Conservation (phyloP, 2,113 vertebrate species). For the Hemibagrus wyckioides region DNA sequence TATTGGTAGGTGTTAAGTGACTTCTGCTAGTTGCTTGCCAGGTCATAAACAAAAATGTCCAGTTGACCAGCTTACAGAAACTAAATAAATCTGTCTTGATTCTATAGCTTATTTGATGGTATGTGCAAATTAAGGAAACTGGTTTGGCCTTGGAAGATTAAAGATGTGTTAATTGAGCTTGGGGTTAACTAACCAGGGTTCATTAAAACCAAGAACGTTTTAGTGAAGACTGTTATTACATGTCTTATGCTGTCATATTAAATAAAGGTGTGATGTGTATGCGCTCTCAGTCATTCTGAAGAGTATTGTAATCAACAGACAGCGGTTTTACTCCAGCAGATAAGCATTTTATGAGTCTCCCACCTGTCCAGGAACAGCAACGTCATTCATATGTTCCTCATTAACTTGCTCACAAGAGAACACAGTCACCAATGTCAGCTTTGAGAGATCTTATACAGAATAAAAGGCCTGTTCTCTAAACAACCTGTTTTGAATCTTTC, state of each 20-base stretch:
- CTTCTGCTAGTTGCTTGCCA: neutral
- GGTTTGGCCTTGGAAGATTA: neutral
- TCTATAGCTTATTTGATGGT: neutral
- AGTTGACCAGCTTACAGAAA: neutral
- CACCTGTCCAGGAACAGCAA: constrained; percentile 57
- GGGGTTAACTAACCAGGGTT: neutral
- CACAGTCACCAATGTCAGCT: neutral
- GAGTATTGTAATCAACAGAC: constrained; percentile 23
- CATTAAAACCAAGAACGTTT: neutral
- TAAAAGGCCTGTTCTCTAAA: constrained; percentile 5
- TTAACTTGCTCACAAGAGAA: constrained; percentile 25
- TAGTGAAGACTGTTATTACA: neutral
- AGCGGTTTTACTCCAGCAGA: constrained; percentile 14
- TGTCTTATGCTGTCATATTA: neutral
- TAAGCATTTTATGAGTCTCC: constrained; percentile 66
- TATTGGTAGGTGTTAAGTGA: constrained; percentile 12
- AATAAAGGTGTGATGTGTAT: neutral
- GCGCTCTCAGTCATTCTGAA: neutral
- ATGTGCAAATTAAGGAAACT: neutral
- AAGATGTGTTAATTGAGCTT: neutral
- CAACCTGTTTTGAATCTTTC: neutral
- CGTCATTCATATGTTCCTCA: constrained; percentile 32
- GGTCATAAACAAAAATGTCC: neutral
- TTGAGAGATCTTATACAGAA: neutral
- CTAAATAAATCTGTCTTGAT: neutral